Evolutionary conservation across 2,797 vertebrate genomes (phyloP), one percentile per base, ranked within the genome.

Genomic region (Danionella dracula): DNA sequence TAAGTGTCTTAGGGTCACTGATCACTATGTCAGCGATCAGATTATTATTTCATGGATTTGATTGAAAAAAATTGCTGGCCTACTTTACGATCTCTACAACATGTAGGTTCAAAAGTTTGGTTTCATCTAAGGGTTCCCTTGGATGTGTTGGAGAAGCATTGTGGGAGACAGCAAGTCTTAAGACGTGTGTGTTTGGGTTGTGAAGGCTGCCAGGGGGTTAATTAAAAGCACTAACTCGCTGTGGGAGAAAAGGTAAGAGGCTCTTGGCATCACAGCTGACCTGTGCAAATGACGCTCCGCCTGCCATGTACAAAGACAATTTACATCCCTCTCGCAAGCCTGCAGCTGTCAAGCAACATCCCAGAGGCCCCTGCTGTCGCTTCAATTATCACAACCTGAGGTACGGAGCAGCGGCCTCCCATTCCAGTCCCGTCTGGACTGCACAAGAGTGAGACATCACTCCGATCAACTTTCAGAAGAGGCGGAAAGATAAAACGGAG

Each of bases 181-280:
- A 63, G 45, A 41, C n/a, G 13, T 15, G 2, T 45, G 23, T 69
- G 41, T 73, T 63, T 12, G 58, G 27, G 60, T 71, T 55, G 40
- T 45, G 59, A 46, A 57, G 56, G 49, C 38, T 71, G 68, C 62
- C 65, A 46, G 5, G 50, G 76, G 78, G 73, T 81, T 83, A 77
- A 84, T 84, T 84, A 85, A 77, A 80, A 60, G 60, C 48, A 78
- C 62, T 79, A 79, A 81, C 76, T 56, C 27, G 66, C 73, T 73
- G 69, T 67, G 72, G 68, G 76, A 37, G 70, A 31, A 55, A 32
- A 78, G 72, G 70, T 63, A 73, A 76, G 54, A 56, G 23, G 37
- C 35, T 37, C 32, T 44, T 55, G 66, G 59, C 66, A 71, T 70
- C 66, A 17, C 17, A 55, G 42, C 57, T 68, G 68, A 74, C 73